Percentiles rank a stretch among this genome's conserved stretches.
phyloP scores from a whole-genome alignment of 2,888 invertebrate genomes.

The Tipula vernalis region DNA sequence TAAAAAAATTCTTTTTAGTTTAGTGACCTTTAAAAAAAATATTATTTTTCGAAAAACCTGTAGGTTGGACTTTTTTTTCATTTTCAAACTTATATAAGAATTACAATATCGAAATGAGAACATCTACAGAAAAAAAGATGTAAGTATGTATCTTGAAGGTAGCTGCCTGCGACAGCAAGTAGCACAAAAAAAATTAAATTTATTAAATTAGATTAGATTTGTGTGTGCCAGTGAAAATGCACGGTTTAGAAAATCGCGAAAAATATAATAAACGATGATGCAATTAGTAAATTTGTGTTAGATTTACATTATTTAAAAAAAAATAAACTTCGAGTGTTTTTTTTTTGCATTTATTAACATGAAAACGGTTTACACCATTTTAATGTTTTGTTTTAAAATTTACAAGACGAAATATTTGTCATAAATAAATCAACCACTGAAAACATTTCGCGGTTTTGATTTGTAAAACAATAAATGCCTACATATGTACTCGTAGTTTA shows the following conservation, averaged over 20 bases:
- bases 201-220: not conserved
- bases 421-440: not conserved
- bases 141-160: not conserved
- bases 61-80: not conserved
- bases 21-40: not conserved
- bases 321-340: not conserved
- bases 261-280: not conserved
- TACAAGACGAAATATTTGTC: not conserved
- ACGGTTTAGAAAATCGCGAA: not conserved
- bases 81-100: not conserved
- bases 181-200: not conserved
- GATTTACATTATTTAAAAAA: not conserved
- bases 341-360: not conserved
- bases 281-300: not conserved
- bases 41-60: not conserved
- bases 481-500: too few relatives aligned
- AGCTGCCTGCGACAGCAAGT: not conserved
- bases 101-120: not conserved
- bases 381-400: not conserved
- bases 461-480: too few relatives aligned
- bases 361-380: not conserved
- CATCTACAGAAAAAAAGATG: not conserved
- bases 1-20: not conserved
- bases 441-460: too few relatives aligned
- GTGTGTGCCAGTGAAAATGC: not conserved